Conservation (phyloP, 2,888 invertebrate genomes). For the Pyrochroa serraticornis region DNA sequence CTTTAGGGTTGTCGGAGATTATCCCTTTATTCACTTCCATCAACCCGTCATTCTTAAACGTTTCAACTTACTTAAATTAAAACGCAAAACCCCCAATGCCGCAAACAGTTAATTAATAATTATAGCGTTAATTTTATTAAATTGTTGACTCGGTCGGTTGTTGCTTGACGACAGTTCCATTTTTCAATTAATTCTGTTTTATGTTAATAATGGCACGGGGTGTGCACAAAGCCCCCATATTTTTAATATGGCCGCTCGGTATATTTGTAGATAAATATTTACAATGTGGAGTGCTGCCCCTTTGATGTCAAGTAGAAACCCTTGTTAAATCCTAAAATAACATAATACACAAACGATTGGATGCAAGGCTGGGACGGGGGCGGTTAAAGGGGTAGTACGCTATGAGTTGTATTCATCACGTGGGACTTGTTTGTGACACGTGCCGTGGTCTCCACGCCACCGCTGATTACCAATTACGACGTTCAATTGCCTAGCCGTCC, state of each 20-base stretch:
- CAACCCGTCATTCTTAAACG: constrained; percentile 7
- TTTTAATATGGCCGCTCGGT: constrained; percentile 37
- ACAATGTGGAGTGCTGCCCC: constrained; percentile 45
- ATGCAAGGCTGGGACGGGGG: constrained; percentile 3
- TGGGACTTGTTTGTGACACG: constrained; percentile 53
- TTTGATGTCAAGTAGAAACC: constrained; percentile 55
- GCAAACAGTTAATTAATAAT: no score
- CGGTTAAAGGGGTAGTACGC: constrained; percentile 15
- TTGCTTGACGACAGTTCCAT: no score
- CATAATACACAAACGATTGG: constrained; percentile 48
- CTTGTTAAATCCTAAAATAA: constrained; percentile 54
- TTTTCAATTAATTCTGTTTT: constrained; percentile 4
- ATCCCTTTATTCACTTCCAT: constrained; percentile 24
- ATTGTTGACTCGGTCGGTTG: no score
- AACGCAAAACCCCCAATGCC: no score
- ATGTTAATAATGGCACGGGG: not conserved
- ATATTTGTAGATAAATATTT: constrained; percentile 49
- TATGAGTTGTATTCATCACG: constrained; percentile 42
- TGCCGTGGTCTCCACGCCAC: constrained; percentile 49
- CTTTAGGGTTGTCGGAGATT: constrained; percentile 42
- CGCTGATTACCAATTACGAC: constrained; percentile 54
- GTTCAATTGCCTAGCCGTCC: constrained; percentile 51
- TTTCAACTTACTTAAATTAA: constrained; percentile 6
- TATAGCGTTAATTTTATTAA: no score
- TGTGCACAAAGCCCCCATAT: constrained; percentile 15